Conservation (phyloP, 2,113 vertebrate genomes). For the Antennarius striatus region DNA sequence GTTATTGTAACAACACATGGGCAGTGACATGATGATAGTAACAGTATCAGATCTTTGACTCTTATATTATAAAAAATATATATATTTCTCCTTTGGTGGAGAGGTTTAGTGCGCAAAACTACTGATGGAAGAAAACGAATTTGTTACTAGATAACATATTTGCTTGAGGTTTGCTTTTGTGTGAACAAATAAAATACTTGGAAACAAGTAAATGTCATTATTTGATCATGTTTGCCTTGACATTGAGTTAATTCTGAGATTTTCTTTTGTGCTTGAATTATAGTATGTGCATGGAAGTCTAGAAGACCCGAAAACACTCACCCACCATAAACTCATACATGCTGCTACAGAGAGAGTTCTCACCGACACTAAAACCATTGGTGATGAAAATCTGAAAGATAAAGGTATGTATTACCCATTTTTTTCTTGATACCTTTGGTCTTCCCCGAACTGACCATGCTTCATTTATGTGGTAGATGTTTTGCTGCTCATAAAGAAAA, state of each 20-base stretch:
- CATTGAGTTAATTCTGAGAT: background rate
- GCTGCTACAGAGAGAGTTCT: conserved; percentile 92
- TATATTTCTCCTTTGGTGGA: too few species aligned
- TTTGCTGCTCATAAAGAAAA: conserved; percentile 89
- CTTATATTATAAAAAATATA: too few species aligned
- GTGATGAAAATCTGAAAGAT: conserved; percentile 93
- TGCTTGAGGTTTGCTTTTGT: too few species aligned
- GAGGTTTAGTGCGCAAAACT: too few species aligned
- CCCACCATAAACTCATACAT: conserved; percentile 94
- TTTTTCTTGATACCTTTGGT: background rate
- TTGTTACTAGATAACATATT: too few species aligned
- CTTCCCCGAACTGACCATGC: background rate
- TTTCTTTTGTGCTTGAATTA: conserved; percentile 21
- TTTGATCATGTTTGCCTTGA: background rate
- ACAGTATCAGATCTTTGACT: too few species aligned
- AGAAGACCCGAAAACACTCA: conserved; percentile 94
- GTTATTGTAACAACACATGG: too few species aligned
- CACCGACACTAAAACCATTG: conserved; percentile 87
- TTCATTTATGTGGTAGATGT: conserved; percentile 81
- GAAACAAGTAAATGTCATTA: background rate
- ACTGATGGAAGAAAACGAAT: too few species aligned
- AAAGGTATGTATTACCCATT: conserved; percentile 77
- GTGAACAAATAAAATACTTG: too few species aligned
- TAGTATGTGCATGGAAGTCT: conserved; percentile 89
- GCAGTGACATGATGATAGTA: too few species aligned